Conservation (phyloP, 2,113 vertebrate genomes). For the Sorex araneus region DNA sequence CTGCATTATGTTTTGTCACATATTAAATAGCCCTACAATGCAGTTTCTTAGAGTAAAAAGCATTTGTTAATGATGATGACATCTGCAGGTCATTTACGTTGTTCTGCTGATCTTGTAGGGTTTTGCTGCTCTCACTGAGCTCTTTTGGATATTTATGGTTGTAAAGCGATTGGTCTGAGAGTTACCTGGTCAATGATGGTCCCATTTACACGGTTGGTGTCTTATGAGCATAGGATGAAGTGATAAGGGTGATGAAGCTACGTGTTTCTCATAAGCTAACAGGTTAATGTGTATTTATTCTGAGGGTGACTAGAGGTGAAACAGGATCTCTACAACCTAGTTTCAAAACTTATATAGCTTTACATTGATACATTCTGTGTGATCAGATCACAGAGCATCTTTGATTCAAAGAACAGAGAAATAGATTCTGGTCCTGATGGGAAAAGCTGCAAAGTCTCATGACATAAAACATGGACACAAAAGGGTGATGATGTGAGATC, state of each 20-base stretch:
- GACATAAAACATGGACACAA: not conserved
- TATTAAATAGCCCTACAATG: no score
- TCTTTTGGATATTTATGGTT: not conserved
- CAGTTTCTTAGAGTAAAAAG: not conserved
- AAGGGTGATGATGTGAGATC: not conserved
- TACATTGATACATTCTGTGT: not conserved
- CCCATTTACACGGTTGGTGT: not conserved
- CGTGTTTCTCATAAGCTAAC: not conserved
- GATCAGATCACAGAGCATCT: not conserved
- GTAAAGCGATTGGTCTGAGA: not conserved
- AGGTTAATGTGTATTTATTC: not conserved
- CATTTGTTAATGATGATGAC: not conserved
- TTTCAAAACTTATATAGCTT: not conserved
- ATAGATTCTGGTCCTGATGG: not conserved
- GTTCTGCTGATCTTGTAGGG: not conserved
- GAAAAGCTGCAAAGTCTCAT: not conserved
- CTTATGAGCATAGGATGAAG: not conserved
- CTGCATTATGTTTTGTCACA: not conserved
- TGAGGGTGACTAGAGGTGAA: not conserved
- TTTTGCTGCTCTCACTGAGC: not conserved
- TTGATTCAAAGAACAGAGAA: not conserved
- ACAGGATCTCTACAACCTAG: not conserved
- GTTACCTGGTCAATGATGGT: not conserved
- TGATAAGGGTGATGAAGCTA: not conserved
- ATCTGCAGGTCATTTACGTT: not conserved